Evolutionary conservation across 2,888 invertebrate genomes (phyloP).

Genomic region (Anoplius nigerrimus): DNA sequence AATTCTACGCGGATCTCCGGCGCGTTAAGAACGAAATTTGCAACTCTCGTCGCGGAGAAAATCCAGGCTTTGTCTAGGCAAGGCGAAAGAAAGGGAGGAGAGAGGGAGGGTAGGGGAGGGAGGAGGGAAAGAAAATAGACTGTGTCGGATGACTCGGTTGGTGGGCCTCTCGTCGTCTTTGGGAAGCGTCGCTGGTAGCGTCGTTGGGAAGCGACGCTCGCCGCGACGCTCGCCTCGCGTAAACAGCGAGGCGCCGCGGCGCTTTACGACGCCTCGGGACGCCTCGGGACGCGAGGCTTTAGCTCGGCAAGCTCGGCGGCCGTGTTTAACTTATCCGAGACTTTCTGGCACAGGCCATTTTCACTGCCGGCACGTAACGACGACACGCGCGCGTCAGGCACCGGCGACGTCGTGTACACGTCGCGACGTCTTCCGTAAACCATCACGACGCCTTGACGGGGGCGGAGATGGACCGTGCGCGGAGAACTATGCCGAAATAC

Average conservation of each 20-base stretch:
- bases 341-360: constrained; percentile 64
- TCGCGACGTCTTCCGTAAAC: constrained; percentile 57
- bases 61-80: constrained; percentile 10
- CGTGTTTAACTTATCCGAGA: constrained; percentile 69
- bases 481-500: constrained; percentile 13
- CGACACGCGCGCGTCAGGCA: constrained; percentile 52
- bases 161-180: constrained; percentile 62
- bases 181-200: constrained; percentile 48
- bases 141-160: constrained; percentile 55
- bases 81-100: constrained; percentile 12
- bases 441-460: constrained; percentile 22
- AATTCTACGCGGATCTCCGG: too few species aligned
- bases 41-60: too few species aligned
- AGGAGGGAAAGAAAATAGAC: constrained; percentile 17
- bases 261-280: constrained; percentile 75
- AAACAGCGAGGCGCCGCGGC: constrained; percentile 78
- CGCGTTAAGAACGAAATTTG: too few species aligned
- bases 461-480: constrained; percentile 15
- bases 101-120: background rate
- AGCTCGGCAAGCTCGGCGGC: constrained; percentile 34
- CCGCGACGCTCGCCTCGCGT: too few species aligned
- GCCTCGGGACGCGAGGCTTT: too few species aligned
- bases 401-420: constrained; percentile 32
- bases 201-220: constrained; percentile 47
- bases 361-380: constrained; percentile 56